Base-by-base conservation (phyloP, 2,113 vertebrate species). In the Pyrgilauda ruficollis region DNA sequence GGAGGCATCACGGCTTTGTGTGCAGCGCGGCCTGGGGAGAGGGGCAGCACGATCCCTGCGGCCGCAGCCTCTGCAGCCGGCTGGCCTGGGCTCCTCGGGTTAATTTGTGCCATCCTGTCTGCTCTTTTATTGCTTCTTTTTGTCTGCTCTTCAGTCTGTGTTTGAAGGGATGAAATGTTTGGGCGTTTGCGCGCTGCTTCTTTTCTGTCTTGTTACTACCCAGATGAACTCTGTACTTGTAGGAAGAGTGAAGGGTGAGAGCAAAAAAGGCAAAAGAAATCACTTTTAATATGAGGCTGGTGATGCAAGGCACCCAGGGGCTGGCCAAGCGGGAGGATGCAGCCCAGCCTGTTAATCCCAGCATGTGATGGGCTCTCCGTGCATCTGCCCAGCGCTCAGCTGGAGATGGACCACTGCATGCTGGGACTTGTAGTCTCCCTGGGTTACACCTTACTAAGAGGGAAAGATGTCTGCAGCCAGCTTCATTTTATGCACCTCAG, bases 361-460 rank as follows among this genome's bases (percentile, higher is more conserved):
- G 95, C 95, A 90, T 95, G 95, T 96, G 94, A 95, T 81, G 94
- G 80, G 89, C 88, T 94, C 76, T 70, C 17, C 2, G 61, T 75
- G 64, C 39, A 10, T 61, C 73, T 92, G 90, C 80, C 76, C 80
- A 35, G 83, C 0, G 9, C 92, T 94, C 72, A 80, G 87, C 87
- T 0, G 0, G 93, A n/a, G 39, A 37, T 10, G 1, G 87, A 90
- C 85, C 16, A 23, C 84, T 92, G 96, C 96, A 97, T 97, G 96
- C 96, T 96, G 96, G 96, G 96, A 97, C 74, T 90, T 94, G 96
- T 96, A 97, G 96, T 97, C 86, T 90, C 69, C 15, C 9, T 84
- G 77, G 82, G 30, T 84, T 81, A 53, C 46, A 82, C 86, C 10
- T 93, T 62, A 53, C 43, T 0, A 3, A 59, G 66, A 33, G 24